Evolutionary conservation across 2,113 vertebrate genomes (phyloP).

Genomic region (Myotis brandtii): DNA sequence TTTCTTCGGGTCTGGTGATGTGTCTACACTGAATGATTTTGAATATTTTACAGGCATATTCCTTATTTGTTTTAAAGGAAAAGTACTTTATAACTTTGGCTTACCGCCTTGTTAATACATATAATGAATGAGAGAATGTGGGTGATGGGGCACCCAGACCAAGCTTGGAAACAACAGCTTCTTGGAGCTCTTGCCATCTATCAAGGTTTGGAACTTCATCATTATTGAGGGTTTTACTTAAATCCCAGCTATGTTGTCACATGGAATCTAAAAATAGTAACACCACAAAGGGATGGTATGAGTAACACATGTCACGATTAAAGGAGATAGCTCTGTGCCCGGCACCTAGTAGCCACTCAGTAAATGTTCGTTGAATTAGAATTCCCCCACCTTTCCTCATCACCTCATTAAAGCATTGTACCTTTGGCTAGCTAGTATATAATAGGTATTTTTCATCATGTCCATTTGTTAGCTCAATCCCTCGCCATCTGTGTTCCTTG

Average conservation of each 20-base stretch:
- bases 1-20: not conserved
- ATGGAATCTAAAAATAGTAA: conserved; percentile 11
- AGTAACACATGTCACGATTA: not conserved
- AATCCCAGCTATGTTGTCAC: not conserved
- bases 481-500: conserved; percentile 34
- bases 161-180: not conserved
- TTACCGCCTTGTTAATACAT: not conserved
- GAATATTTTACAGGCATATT: not conserved
- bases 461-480: conserved; percentile 20
- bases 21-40: not conserved
- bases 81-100: not conserved
- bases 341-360: not conserved
- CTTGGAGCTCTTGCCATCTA: not conserved
- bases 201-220: not conserved
- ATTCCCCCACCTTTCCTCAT: not conserved
- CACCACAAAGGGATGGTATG: not conserved
- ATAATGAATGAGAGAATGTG: not conserved
- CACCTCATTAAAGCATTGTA: not conserved
- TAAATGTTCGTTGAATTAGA: not conserved
- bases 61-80: conserved; percentile 16
- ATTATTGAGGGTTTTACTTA: not conserved
- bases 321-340: not conserved
- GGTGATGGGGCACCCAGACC: not conserved
- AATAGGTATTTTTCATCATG: not conserved
- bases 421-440: not conserved